These are phyloP conservation scores for Hirtodrosophila trivittata DNA, from an alignment of 2,888 invertebrate genomes.

Conservation along the genomic window DNA sequence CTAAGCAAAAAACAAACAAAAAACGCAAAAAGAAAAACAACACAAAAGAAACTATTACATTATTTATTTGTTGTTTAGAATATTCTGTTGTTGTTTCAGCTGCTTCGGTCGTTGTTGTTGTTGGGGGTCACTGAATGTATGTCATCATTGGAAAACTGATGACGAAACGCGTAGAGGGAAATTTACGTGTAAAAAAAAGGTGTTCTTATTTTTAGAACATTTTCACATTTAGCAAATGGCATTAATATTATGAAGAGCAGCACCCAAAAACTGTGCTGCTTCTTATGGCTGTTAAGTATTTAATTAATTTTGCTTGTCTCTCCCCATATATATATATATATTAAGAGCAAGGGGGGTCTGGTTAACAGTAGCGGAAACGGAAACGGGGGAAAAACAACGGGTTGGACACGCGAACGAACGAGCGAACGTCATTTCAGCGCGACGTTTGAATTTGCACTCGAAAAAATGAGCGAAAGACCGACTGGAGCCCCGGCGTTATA, in stretches of 20 bases:
- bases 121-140: slow-evolving; percentile 55
- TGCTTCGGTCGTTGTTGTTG: slow-evolving; percentile 27
- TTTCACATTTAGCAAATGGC: slow-evolving; percentile 40
- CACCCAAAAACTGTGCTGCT: slow-evolving; percentile 8
- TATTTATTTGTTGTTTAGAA: slow-evolving; percentile 29
- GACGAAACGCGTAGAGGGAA: slow-evolving; percentile 43
- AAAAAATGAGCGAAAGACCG: slow-evolving; percentile 18
- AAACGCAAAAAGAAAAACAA: slow-evolving; percentile 10
- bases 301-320: slow-evolving; percentile 56
- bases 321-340: slow-evolving; percentile 6
- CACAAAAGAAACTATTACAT: slow-evolving; percentile 34
- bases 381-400: too few species aligned
- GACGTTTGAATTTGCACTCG: slow-evolving; percentile 72
- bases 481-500: slow-evolving; percentile 33
- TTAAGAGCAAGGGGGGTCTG: too few species aligned
- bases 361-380: too few species aligned
- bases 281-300: slow-evolving; percentile 50
- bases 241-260: slow-evolving; percentile 28
- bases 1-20: slow-evolving; percentile 1
- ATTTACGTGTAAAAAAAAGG: too few species aligned
- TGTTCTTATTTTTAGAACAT: slow-evolving; percentile 50
- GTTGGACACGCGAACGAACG: slow-evolving; percentile 31
- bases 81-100: slow-evolving; percentile 27
- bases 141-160: slow-evolving; percentile 63
- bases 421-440: slow-evolving; percentile 62